These are phyloP conservation scores for Macheiramphus alcinus DNA, from an alignment of 2,113 vertebrate species.

Conservation along the genomic window DNA sequence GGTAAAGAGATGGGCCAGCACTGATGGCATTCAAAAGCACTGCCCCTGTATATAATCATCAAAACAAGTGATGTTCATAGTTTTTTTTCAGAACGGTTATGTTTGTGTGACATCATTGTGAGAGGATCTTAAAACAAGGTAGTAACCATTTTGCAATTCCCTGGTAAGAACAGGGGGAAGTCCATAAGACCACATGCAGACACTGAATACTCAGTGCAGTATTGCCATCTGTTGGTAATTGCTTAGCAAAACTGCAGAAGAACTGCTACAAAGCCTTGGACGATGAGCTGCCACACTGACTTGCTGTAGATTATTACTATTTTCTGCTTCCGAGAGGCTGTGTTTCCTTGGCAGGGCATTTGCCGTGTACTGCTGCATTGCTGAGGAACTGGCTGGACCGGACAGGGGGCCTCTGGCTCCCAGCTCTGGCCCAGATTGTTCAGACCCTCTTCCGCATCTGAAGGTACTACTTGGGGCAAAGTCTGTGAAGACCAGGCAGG, in stretches of 20 bases:
- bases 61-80: not conserved
- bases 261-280: not conserved
- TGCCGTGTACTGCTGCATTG: not conserved
- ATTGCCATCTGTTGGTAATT: slow-evolving; percentile 29
- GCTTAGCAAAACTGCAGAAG: not conserved
- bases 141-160: not conserved
- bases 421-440: accelerated
- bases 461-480: not conserved
- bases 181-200: accelerated
- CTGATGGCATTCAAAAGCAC: not conserved
- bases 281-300: too few species aligned
- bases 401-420: not conserved
- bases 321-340: not conserved
- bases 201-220: not conserved
- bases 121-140: not conserved
- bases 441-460: not conserved
- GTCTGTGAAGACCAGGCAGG: not conserved
- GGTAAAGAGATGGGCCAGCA: not conserved
- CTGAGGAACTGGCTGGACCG: not conserved
- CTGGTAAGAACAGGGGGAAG: not conserved
- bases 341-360: not conserved
- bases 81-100: too few species aligned
- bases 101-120: not conserved
- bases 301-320: accelerated
- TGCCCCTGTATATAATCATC: not conserved